Evolutionary conservation across 2,797 vertebrate genomes (phyloP).

Genomic region (Cephalopachus bancanus): DNA sequence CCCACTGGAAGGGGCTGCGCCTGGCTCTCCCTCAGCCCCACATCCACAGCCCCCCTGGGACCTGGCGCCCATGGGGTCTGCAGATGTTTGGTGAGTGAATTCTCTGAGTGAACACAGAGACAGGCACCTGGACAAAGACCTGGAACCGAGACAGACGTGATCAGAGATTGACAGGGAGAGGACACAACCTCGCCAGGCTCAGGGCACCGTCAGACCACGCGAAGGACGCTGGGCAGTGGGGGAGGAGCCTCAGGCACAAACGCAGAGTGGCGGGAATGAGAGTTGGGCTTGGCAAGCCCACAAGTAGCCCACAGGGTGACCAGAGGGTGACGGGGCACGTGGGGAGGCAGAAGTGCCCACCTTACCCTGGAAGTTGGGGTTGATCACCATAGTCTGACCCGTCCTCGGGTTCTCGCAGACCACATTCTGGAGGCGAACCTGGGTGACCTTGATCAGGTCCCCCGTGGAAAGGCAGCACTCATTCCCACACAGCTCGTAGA

Average conservation of each 20-base stretch:
- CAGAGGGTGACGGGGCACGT: background rate
- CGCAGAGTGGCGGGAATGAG: background rate
- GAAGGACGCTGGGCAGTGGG: background rate
- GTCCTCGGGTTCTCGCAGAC: conserved; percentile 88
- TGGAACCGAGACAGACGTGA: background rate
- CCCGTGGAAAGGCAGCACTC: conserved; percentile 96
- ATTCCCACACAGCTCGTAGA: conserved; percentile 94
- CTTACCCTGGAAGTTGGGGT: conserved; percentile 86
- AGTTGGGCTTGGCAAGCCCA: accelerated
- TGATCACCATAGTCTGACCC: conserved; percentile 89
- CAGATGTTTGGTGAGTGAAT: background rate
- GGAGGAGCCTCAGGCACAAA: background rate
- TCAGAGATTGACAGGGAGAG: background rate
- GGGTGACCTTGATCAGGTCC: conserved; percentile 93
- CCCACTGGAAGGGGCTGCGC: background rate
- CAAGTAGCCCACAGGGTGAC: accelerated
- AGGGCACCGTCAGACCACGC: background rate
- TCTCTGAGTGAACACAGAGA: background rate
- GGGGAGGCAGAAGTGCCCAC: background rate
- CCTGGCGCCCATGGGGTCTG: background rate
- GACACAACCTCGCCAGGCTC: background rate
- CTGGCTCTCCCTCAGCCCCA: background rate
- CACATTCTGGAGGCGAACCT: conserved; percentile 88
- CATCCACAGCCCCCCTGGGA: background rate
- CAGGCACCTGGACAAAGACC: background rate